Conservation (phyloP, 2,888 invertebrate genomes). For the Dyspetes luteomarginatus region DNA sequence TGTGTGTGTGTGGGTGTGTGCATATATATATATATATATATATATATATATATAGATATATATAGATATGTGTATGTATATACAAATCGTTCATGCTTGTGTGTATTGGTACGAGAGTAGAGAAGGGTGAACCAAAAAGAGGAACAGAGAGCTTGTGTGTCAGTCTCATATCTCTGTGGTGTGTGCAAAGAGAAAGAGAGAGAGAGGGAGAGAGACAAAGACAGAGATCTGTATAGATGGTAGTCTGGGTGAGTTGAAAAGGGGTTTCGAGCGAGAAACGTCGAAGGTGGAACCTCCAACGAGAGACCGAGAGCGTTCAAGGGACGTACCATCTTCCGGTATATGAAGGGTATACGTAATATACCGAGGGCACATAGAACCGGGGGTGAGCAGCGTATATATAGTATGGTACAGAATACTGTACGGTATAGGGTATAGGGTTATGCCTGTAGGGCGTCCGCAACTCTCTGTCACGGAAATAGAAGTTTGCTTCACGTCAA, state of each 20-base stretch:
- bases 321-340: slow-evolving; percentile 68
- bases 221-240: slow-evolving; percentile 43
- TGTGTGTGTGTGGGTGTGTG: slow-evolving; percentile 58
- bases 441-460: slow-evolving; percentile 63
- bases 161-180: slow-evolving; percentile 56
- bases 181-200: slow-evolving; percentile 38
- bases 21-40: slow-evolving; percentile 27
- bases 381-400: slow-evolving; percentile 53
- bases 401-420: neutral
- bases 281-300: slow-evolving; percentile 68
- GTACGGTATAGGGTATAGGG: slow-evolving; percentile 26
- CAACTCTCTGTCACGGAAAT: slow-evolving; percentile 68
- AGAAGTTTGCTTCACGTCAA: slow-evolving; percentile 67
- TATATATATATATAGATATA: slow-evolving; percentile 21
- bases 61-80: too few species aligned
- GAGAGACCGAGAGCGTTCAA: slow-evolving; percentile 71
- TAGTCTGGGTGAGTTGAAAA: slow-evolving; percentile 55
- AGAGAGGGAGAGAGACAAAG: slow-evolving; percentile 33
- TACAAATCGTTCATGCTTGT: too few species aligned
- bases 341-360: slow-evolving; percentile 59
- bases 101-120: slow-evolving; percentile 45
- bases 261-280: slow-evolving; percentile 57
- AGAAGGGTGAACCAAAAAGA: slow-evolving; percentile 54
- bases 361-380: slow-evolving; percentile 55
- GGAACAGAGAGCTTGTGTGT: slow-evolving; percentile 55